Base-by-base conservation (phyloP, 2,797 vertebrate genomes). In the Protosalanx chinensis region DNA sequence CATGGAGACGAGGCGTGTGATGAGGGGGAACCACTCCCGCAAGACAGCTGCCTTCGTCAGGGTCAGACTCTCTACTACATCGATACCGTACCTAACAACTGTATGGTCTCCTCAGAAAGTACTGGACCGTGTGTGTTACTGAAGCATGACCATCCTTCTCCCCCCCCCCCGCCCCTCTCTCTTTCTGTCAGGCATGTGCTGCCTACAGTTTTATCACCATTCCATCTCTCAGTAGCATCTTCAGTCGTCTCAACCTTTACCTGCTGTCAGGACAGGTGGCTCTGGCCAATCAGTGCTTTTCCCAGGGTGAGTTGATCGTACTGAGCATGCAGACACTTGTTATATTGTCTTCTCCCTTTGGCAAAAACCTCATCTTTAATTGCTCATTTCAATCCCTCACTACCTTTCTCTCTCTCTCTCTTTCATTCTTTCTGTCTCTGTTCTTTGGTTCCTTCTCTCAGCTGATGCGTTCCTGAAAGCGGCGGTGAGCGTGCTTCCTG, bases 201-300 rank as follows among this genome's bases (percentile, higher is more conserved):
- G 97, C 98, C 76, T 99, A 97, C 90, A 97, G 95, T 80, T 99
- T 98, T 91, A 99, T 99, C 83, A 99, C 96, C 77, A 95, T 98
- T 79, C 97, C 98, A 2, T 99, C 97, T 23, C 92, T 98, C 83
- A 94, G 88, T 76, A 92, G 93, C 59, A 95, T 98, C 91, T 99
- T 99, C 87, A 93, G 91, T 0, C 93, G 95, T 0, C 96, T 99
- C 73, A 95, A 94, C 77, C 94, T 99, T 67, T 99, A 98, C 66
- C 90, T 98, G 74, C 91, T 96, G 46, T 98, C 98, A 0, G 97
- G 97, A 56, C 96, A 99, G 88, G 96, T 98, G 1, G 97, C 98
- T 18, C 79, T 99, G 87, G 95, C 96, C 84, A 99, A 99, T 83
- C 97, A 98, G 91, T 99, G 98, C 89, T 94, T 99, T 73, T 98